Evolutionary conservation across 2,888 invertebrate genomes (phyloP).

Genomic region (Lycaena phlaeas): DNA sequence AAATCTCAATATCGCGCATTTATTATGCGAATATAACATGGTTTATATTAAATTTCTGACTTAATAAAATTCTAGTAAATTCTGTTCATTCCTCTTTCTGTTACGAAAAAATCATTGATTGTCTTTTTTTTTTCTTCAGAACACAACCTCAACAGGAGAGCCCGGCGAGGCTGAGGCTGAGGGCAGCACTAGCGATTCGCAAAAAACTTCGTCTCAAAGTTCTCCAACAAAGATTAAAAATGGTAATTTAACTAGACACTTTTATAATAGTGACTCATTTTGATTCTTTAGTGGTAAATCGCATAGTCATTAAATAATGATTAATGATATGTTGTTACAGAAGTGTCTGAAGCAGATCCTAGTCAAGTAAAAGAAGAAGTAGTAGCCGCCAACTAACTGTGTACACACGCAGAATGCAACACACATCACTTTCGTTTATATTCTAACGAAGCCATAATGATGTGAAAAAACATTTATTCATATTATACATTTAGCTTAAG

Average conservation of each 20-base stretch:
- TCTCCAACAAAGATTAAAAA: slow-evolving; percentile 53
- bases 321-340: slow-evolving; percentile 26
- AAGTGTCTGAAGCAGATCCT: slow-evolving; percentile 33
- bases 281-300: too few relatives aligned
- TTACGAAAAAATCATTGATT: too few relatives aligned
- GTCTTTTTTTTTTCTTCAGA: slow-evolving; percentile 15
- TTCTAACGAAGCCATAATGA: slow-evolving; percentile 50
- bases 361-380: slow-evolving; percentile 41
- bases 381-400: slow-evolving; percentile 45
- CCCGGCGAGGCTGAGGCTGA: slow-evolving; percentile 53
- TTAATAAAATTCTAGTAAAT: too few relatives aligned
- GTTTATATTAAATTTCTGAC: too few relatives aligned
- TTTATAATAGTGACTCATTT: too few relatives aligned
- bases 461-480: slow-evolving; percentile 62
- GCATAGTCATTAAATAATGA: not conserved
- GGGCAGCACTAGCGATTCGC: slow-evolving; percentile 58
- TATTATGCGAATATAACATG: too few relatives aligned
- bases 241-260: too few relatives aligned
- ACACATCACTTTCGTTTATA: slow-evolving; percentile 41
- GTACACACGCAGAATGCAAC: slow-evolving; percentile 7
- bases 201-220: slow-evolving; percentile 50
- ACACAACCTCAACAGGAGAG: slow-evolving; percentile 29
- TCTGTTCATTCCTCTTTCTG: too few relatives aligned
- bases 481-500: slow-evolving; percentile 62
- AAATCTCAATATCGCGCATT: too few relatives aligned